phyloP scores from a whole-genome alignment of 2,888 invertebrate genomes.

The Ischnura elegans region DNA sequence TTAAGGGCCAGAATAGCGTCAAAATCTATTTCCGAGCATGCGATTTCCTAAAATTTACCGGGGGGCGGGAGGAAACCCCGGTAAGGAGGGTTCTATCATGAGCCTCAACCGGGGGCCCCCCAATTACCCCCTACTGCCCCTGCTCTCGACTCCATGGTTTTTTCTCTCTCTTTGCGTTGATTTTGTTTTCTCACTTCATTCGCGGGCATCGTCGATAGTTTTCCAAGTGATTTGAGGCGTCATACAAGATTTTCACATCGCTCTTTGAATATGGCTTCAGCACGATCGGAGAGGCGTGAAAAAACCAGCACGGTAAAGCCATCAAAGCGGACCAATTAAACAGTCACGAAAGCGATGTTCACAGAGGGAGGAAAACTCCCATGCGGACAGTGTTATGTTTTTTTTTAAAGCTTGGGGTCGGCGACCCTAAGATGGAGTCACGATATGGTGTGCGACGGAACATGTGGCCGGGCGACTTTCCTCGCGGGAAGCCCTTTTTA shows the following conservation, averaged over 20 bases:
- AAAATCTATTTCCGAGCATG: too few species aligned
- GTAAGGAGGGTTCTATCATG: too few species aligned
- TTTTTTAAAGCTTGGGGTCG: background rate
- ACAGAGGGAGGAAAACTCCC: background rate
- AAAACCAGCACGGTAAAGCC: background rate
- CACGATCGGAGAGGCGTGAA: background rate
- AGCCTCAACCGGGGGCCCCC: too few species aligned
- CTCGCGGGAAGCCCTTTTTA: background rate
- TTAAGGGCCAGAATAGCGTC: too few species aligned
- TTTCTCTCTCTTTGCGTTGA: background rate
- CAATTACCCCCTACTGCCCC: too few species aligned
- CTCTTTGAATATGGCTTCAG: background rate
- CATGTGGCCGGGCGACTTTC: background rate
- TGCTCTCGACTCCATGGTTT: background rate
- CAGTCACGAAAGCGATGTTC: background rate
- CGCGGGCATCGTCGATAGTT: background rate
- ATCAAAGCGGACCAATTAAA: conserved; percentile 1
- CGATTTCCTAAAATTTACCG: too few species aligned
- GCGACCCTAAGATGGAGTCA: background rate
- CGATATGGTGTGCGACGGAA: background rate
- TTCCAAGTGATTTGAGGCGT: background rate
- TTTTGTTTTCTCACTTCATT: background rate
- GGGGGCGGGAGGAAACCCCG: too few species aligned
- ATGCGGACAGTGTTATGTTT: background rate
- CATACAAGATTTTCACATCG: background rate